A percentile compares a stretch with the other conserved stretches of the same genome.
Conservation (phyloP, 2,888 invertebrate genomes). For the Hirudinaria manillensis region DNA sequence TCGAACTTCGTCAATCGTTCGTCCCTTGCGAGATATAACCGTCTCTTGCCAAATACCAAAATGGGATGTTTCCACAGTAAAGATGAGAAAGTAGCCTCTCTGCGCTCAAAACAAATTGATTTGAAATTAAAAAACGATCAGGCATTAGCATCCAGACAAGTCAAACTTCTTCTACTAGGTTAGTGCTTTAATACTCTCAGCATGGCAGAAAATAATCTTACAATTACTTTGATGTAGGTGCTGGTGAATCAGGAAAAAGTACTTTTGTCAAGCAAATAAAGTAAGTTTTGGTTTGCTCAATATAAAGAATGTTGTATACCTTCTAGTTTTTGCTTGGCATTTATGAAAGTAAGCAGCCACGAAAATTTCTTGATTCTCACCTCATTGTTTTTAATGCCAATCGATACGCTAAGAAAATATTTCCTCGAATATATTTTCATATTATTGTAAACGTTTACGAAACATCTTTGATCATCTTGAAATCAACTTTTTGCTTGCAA, state of each 20-base stretch:
- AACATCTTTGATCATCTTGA: too few species aligned
- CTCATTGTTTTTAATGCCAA: neutral
- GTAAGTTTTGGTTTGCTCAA: slow-evolving; percentile 62
- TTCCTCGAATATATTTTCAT: too few species aligned
- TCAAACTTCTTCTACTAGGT: slow-evolving; percentile 33
- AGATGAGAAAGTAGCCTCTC: slow-evolving; percentile 31
- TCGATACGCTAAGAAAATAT: neutral
- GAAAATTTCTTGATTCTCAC: neutral
- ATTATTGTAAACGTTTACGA: too few species aligned
- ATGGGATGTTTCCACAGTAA: slow-evolving; percentile 34
- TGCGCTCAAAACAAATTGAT: slow-evolving; percentile 32
- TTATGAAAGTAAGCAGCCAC: neutral
- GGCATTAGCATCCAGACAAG: slow-evolving; percentile 25
- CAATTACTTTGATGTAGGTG: slow-evolving; percentile 66
- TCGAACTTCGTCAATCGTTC: too few species aligned
- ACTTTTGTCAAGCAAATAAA: slow-evolving; percentile 99
- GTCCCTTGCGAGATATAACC: neutral
- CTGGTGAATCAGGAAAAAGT: slow-evolving; percentile 98
- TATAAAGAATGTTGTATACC: neutral
- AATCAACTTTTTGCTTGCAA: too few species aligned
- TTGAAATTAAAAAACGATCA: slow-evolving; percentile 22
- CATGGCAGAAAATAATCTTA: too few species aligned
- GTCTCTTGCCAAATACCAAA: neutral
- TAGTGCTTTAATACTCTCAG: neutral
- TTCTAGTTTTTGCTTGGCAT: neutral